A percentile compares a stretch with the other conserved stretches of the same genome.
phyloP scores from a whole-genome alignment of 2,797 vertebrate genomes.

The Cyprinodon diabolis region DNA sequence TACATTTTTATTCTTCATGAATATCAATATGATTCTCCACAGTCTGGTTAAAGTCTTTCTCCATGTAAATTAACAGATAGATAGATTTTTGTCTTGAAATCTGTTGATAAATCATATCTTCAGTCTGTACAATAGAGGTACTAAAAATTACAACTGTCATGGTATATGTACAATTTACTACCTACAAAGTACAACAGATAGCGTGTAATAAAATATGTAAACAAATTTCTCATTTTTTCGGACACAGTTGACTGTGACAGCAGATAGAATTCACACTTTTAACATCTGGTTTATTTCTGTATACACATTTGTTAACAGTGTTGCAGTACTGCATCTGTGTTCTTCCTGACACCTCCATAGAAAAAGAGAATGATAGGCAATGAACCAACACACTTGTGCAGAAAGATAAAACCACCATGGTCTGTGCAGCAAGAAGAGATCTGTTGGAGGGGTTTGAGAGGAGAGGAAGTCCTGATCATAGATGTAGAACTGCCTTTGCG shows the following conservation, averaged over 20 bases:
- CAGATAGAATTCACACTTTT: slow-evolving; percentile 86
- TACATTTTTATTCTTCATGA: slow-evolving; percentile 85
- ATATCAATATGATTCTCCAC: slow-evolving; percentile 83
- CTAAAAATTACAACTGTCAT: slow-evolving; percentile 85
- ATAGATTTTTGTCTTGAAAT: slow-evolving; percentile 79
- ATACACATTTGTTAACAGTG: slow-evolving; percentile 85
- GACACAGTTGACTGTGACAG: slow-evolving; percentile 86
- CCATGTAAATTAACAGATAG: slow-evolving; percentile 75
- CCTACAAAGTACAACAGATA: slow-evolving; percentile 87
- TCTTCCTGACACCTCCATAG: slow-evolving; percentile 80
- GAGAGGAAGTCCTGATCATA: slow-evolving; percentile 47
- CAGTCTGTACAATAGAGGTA: slow-evolving; percentile 85
- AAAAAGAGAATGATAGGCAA: slow-evolving; percentile 82
- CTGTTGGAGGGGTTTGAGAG: slow-evolving; percentile 47
- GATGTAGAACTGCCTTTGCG: slow-evolving; percentile 65
- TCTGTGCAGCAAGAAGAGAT: slow-evolving; percentile 66
- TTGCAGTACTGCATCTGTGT: slow-evolving; percentile 81
- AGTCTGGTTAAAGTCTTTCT: slow-evolving; percentile 77
- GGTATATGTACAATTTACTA: slow-evolving; percentile 85
- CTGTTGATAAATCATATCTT: slow-evolving; percentile 80
- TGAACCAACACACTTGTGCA: slow-evolving; percentile 78
- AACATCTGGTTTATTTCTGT: slow-evolving; percentile 85
- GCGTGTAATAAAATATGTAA: slow-evolving; percentile 89
- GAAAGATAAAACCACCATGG: slow-evolving; percentile 77
- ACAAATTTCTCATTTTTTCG: slow-evolving; percentile 81